Evolutionary conservation across 2,113 vertebrate genomes (phyloP).

Genomic region (Cyanistes caeruleus): DNA sequence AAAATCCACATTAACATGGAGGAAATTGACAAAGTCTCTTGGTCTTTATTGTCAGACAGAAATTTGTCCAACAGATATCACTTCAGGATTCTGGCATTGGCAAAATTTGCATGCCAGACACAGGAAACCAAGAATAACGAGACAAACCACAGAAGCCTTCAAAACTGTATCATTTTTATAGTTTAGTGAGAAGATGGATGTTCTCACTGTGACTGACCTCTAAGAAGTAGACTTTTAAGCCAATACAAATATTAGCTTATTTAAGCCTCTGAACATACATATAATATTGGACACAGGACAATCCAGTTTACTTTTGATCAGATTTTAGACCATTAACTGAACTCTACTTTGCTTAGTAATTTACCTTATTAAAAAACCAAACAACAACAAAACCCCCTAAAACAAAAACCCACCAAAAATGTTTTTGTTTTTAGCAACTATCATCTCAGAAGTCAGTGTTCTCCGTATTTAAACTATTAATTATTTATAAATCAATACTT

Average conservation of each 20-base stretch:
- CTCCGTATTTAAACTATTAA: neutral
- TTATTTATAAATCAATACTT: neutral
- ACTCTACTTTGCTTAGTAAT: neutral
- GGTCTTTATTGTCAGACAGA: neutral
- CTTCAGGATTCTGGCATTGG: neutral
- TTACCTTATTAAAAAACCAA: neutral
- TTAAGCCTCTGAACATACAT: neutral
- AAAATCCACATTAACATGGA: neutral
- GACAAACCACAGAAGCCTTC: conserved; percentile 14
- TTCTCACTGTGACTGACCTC: conserved; percentile 21
- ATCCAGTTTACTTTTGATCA: neutral
- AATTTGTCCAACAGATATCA: neutral
- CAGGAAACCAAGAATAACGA: conserved; percentile 56
- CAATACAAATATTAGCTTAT: conserved; percentile 45
- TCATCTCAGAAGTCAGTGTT: neutral
- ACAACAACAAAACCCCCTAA: neutral
- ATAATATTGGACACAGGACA: neutral
- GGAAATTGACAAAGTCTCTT: neutral
- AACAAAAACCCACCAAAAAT: neutral
- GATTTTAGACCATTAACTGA: neutral
- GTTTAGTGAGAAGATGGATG: conserved; percentile 13
- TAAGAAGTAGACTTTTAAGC: neutral
- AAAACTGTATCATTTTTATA: conserved; percentile 15
- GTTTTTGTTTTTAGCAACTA: neutral
- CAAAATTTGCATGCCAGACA: conserved; percentile 33